Base-by-base conservation (phyloP, 2,113 vertebrate genomes). In the Thamnophis sirtalis region DNA sequence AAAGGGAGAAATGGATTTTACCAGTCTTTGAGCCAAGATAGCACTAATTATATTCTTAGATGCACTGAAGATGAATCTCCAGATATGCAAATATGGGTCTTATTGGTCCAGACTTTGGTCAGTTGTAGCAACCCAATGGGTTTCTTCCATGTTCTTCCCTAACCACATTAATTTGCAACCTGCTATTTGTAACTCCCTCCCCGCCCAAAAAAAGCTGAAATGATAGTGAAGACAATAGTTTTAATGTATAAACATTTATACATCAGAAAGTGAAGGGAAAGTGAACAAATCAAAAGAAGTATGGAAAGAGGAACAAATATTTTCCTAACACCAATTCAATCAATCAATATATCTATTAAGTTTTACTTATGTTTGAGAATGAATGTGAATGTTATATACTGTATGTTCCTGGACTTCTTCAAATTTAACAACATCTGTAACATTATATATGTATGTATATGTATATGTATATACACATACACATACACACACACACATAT, bases 141-240 rank as follows among this genome's bases (percentile, higher is more conserved):
- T 15, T 68, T 68, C 60, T n/a, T 68, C 60, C 28, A 68, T 58
- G 8, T 58, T 58, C 56, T 58, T 58, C 22, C 56, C 22, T 56
- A 56, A 56, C 5, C 9, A 1, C 24, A 13, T 13, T 28, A 10
- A 68, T 68, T 68, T 68, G 60, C 60, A 68, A 68, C 60, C 60
- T 68, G 10, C 28, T 68, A n/a, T 68, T 68, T 68, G 28, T 68
- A 8, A 4, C 60, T 58, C 11, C 9, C n/a, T n/a, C 24, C 3
- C 26, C 9, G 9, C 22, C 6, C 22, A n/a, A 68, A 43, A 43
- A 43, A 84, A 51, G 1, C 15, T 91, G 87, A 94, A 95, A 96
- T 95, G 95, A 94, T 80, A 89, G 73, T 95, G 91, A 96, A 97
- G 94, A n/a, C 92, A 93, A 94, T 91, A 95, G 91, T 88, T 94